Percentiles rank a stretch among this genome's conserved stretches.
Conservation (phyloP, 2,888 invertebrate genomes). For the Nowickia ferox region DNA sequence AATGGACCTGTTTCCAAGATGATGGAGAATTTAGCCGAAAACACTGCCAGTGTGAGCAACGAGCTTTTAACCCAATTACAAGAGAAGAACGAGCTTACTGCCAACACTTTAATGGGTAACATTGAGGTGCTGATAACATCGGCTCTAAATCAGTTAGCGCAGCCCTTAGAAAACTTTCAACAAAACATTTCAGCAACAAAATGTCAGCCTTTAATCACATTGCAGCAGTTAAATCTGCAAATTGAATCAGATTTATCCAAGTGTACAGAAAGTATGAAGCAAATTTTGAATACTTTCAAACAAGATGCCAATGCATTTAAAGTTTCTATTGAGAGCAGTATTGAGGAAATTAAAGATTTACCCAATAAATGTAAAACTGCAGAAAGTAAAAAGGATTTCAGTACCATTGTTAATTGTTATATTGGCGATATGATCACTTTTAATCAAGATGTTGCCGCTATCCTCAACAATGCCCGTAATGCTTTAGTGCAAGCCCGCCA, state of each 20-base stretch:
- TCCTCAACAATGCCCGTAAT: slow-evolving; percentile 75
- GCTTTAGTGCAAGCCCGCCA: slow-evolving; percentile 74
- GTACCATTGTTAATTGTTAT: slow-evolving; percentile 74
- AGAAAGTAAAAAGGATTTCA: slow-evolving; percentile 42
- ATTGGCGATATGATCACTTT: slow-evolving; percentile 74
- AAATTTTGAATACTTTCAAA: slow-evolving; percentile 47
- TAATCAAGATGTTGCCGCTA: slow-evolving; percentile 75
- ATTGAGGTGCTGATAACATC: slow-evolving; percentile 74
- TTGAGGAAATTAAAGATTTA: slow-evolving; percentile 75
- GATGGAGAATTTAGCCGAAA: slow-evolving; percentile 75
- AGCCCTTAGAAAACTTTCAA: slow-evolving; percentile 74
- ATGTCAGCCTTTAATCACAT: slow-evolving; percentile 74
- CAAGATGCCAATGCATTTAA: slow-evolving; percentile 58
- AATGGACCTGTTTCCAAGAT: slow-evolving; percentile 75
- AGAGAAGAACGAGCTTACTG: slow-evolving; percentile 73
- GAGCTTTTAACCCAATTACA: slow-evolving; percentile 73
- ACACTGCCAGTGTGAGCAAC: slow-evolving; percentile 74
- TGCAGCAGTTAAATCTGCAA: slow-evolving; percentile 75
- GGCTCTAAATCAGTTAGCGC: slow-evolving; percentile 73
- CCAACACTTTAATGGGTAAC: slow-evolving; percentile 68
- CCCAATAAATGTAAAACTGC: slow-evolving; percentile 60
- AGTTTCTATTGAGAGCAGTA: slow-evolving; percentile 69
- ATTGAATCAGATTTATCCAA: slow-evolving; percentile 72
- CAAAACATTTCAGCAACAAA: slow-evolving; percentile 63
- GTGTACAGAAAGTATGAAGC: slow-evolving; percentile 73